A percentile compares a stretch with the other conserved stretches of the same genome.
These are phyloP conservation scores for Gambelia wislizenii DNA, from an alignment of 2,797 vertebrate species.

Conservation along the genomic window DNA sequence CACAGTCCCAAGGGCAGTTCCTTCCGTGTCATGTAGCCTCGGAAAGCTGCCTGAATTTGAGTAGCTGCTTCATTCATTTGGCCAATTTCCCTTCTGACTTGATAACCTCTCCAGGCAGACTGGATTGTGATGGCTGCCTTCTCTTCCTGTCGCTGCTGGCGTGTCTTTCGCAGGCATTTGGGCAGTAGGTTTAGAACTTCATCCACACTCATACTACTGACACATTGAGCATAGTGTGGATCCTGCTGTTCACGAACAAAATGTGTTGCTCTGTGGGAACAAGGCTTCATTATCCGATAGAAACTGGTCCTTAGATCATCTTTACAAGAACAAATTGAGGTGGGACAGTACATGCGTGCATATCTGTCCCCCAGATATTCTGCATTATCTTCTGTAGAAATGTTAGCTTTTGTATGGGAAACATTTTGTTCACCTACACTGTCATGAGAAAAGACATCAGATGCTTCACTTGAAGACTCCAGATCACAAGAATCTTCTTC, in stretches of 20 bases:
- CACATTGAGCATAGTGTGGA: not conserved
- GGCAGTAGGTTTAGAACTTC: fast-evolving
- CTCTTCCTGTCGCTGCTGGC: not conserved
- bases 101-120: not conserved
- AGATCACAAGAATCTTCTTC: not conserved
- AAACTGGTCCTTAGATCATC: not conserved
- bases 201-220: fast-evolving
- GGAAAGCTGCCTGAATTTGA: constrained; percentile 24
- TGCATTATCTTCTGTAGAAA: constrained; percentile 4
- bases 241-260: not conserved
- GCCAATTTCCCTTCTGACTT: not conserved
- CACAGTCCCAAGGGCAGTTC: constrained; percentile 25
- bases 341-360: not conserved
- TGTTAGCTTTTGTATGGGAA: not conserved
- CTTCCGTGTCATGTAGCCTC: fast-evolving
- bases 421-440: not conserved
- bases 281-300: not conserved
- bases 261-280: not conserved
- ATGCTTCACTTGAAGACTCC: not conserved
- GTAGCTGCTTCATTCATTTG: not conserved
- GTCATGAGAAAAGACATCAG: not conserved
- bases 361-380: fast-evolving
- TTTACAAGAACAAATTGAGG: not conserved
- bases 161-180: not conserved
- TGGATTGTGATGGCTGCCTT: not conserved